phyloP scores from a whole-genome alignment of 2,797 vertebrate species.

The Chrysolophus pictus region DNA sequence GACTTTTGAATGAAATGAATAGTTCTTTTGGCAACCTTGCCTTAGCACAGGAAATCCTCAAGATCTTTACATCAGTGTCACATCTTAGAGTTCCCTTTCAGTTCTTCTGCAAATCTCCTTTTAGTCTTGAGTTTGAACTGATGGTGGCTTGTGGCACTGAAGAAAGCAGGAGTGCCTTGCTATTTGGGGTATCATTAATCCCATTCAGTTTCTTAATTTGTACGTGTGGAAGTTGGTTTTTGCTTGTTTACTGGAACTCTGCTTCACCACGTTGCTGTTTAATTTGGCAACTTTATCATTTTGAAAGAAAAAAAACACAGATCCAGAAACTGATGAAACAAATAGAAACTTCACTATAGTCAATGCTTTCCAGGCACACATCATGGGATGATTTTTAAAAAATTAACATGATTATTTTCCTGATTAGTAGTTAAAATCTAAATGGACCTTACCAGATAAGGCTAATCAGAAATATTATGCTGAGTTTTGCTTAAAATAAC shows the following conservation, averaged over 20 bases:
- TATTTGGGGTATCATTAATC: conserved; percentile 16
- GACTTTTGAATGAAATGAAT: background rate
- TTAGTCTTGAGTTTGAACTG: background rate
- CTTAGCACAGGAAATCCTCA: conserved; percentile 13
- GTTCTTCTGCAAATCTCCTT: background rate
- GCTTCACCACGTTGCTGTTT: conserved; percentile 68
- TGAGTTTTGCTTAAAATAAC: conserved; percentile 32
- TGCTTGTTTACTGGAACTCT: conserved; percentile 51
- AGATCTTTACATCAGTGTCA: background rate
- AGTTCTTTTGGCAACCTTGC: conserved; percentile 11
- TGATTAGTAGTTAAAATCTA: conserved; percentile 56
- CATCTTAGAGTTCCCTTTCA: background rate
- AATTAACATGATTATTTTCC: conserved; percentile 4
- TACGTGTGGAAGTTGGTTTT: conserved; percentile 39
- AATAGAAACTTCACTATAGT: conserved; percentile 69
- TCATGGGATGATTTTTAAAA: conserved; percentile 20
- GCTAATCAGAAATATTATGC: conserved; percentile 9
- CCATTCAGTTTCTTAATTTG: conserved; percentile 49
- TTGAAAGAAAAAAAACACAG: conserved; percentile 70
- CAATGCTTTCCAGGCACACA: conserved; percentile 49
- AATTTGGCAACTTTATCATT: conserved; percentile 69
- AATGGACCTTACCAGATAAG: conserved; percentile 19
- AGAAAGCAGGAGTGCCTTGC: background rate
- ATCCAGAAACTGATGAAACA: conserved; percentile 72
- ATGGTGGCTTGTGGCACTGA: background rate